A percentile compares a stretch with the other conserved stretches of the same genome.
phyloP scores from a whole-genome alignment of 1,140 invertebrate genomes.

The Brachionus calyciflorus region DNA sequence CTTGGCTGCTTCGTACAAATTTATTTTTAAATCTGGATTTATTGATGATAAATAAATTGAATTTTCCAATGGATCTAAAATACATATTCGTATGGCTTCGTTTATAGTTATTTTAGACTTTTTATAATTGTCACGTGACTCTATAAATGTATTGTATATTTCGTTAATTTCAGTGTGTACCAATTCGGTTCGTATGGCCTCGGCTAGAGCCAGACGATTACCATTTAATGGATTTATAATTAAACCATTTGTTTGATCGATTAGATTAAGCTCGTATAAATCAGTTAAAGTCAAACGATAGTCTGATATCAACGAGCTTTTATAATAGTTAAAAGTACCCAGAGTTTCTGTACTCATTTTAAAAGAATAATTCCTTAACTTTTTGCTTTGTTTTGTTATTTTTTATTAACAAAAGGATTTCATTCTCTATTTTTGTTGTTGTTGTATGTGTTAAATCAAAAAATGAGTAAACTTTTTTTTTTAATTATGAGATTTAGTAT shows the following conservation, averaged over 20 bases:
- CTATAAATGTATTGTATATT: constrained; percentile 1
- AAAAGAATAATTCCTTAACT: too few species aligned
- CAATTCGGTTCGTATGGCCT: constrained; percentile 24
- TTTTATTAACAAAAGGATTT: too few species aligned
- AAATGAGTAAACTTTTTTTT: too few species aligned
- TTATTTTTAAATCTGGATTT: not conserved
- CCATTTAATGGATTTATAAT: constrained; percentile 44
- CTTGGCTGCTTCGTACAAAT: constrained; percentile 10
- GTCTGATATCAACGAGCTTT: constrained; percentile 14
- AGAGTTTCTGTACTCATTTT: not conserved
- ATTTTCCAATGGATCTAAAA: not conserved
- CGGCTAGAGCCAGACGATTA: constrained; percentile 1
- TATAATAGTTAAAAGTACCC: not conserved
- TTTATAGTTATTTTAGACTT: constrained; percentile 27
- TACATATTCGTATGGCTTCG: constrained; percentile 1
- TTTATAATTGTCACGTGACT: not conserved
- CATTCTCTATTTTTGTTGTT: too few species aligned
- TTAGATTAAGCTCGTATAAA: constrained; percentile 34
- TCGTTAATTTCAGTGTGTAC: constrained; percentile 16
- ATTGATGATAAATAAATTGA: not conserved
- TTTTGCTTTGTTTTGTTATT: too few species aligned
- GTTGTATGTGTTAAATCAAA: too few species aligned
- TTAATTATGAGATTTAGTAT: too few species aligned
- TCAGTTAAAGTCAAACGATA: constrained; percentile 34
- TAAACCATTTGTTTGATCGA: constrained; percentile 10